Evolutionary conservation across 1,140 invertebrate species (phyloP).

Genomic region (Homarus americanus): DNA sequence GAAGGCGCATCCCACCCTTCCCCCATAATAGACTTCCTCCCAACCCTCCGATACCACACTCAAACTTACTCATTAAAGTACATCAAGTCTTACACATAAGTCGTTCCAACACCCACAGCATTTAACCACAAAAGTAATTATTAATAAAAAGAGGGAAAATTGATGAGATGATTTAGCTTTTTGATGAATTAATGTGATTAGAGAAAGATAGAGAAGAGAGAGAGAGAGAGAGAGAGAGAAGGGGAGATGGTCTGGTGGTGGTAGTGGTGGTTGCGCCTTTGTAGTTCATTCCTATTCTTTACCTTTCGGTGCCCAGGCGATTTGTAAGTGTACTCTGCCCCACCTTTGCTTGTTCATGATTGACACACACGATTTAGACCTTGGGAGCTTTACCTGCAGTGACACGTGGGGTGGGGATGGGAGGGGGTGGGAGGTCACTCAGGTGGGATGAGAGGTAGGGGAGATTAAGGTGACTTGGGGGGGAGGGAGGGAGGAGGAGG

Average conservation of each 20-base stretch:
- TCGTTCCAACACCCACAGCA: too few species aligned
- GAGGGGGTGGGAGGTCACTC: neutral
- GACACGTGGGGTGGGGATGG: conserved; percentile 40
- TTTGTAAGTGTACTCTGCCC: conserved; percentile 71
- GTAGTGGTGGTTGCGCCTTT: conserved; percentile 31
- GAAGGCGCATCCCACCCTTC: conserved; percentile 33
- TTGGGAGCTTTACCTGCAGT: conserved; percentile 65
- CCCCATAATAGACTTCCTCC: too few species aligned
- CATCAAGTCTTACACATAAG: too few species aligned
- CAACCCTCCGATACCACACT: too few species aligned
- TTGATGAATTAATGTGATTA: too few species aligned
- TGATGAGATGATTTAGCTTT: too few species aligned
- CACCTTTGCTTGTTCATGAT: conserved; percentile 72
- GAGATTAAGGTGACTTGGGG: neutral
- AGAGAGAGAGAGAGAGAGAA: too few species aligned
- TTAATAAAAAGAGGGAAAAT: too few species aligned
- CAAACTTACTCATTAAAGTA: too few species aligned
- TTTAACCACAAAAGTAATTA: too few species aligned
- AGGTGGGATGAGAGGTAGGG: neutral
- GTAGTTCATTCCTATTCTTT: conserved; percentile 39
- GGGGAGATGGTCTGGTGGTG: too few species aligned
- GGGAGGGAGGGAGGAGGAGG: neutral
- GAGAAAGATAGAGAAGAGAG: too few species aligned
- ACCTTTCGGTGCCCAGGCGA: conserved; percentile 65
- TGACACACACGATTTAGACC: conserved; percentile 68